phyloP scores from a whole-genome alignment of 2,113 vertebrate genomes.

The Rhinichthys klamathensis region DNA sequence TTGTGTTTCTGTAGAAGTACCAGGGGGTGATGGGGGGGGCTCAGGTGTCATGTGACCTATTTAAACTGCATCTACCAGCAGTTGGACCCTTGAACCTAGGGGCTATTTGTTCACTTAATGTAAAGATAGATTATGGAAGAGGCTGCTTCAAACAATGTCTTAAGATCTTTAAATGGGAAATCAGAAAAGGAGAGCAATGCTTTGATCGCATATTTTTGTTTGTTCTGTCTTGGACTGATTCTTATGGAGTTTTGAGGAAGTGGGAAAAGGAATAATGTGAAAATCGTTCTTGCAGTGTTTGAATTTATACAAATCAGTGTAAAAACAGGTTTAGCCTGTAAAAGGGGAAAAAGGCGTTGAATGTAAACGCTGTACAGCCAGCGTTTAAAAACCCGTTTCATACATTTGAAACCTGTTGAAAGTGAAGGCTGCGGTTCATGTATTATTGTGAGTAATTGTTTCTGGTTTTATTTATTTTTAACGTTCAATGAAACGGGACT shows the following conservation, averaged over 20 bases:
- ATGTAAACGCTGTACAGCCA: slow-evolving; percentile 6
- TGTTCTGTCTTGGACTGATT: background rate
- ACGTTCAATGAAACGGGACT: background rate
- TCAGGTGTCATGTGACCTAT: slow-evolving; percentile 15
- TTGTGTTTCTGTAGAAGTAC: background rate
- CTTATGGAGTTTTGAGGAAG: background rate
- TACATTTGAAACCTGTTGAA: background rate
- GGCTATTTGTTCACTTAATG: background rate
- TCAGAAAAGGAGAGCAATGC: background rate
- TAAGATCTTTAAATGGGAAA: background rate
- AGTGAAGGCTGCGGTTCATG: background rate
- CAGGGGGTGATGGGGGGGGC: background rate
- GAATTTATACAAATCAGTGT: background rate
- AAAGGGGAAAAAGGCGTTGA: background rate
- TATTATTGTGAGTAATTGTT: background rate
- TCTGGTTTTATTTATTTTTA: background rate
- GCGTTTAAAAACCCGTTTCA: background rate
- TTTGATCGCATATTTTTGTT: background rate
- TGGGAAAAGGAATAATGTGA: background rate
- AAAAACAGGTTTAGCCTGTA: background rate
- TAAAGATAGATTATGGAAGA: background rate
- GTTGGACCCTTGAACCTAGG: background rate
- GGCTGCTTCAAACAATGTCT: slow-evolving; percentile 1
- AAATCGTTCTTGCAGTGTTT: background rate
- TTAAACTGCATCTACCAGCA: background rate